Conservation (phyloP, 35 echinoderm and acorn worm species). For the Holothuria glaberrima region DNA sequence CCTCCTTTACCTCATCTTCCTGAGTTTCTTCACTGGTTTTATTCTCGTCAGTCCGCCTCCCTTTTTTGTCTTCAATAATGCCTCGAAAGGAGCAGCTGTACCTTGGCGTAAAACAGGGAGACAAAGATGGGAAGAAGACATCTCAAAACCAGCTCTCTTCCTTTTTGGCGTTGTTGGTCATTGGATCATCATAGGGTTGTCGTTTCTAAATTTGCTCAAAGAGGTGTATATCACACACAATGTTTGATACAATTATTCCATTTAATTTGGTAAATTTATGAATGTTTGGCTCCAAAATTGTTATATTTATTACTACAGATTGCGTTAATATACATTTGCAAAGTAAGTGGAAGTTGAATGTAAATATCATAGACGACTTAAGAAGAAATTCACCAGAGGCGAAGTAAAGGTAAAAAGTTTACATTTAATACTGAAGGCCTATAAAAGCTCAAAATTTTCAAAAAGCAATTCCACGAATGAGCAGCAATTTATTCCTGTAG, state of each 20-base stretch:
- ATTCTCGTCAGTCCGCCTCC: conserved; percentile 86
- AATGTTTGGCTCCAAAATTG: too few relatives aligned
- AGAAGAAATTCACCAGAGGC: too few relatives aligned
- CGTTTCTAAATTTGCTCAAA: conserved; percentile 78
- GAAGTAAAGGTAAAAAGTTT: too few relatives aligned
- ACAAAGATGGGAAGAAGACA: conserved; percentile 59
- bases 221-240: conserved; percentile 56
- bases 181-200: conserved; percentile 85
- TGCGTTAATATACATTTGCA: too few relatives aligned
- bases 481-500: too few relatives aligned
- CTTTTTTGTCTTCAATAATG: conserved; percentile 58
- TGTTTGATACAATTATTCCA: too few relatives aligned
- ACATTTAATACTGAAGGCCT: too few relatives aligned
- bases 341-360: background rate
- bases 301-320: too few relatives aligned
- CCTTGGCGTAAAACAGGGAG: conserved; percentile 67
- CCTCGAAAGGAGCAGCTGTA: background rate
- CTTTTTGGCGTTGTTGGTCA: conserved; percentile 85
- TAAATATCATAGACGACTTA: background rate
- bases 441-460: too few relatives aligned
- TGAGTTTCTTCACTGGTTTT: conserved; percentile 87
- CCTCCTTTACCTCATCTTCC: conserved; percentile 72
- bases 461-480: too few relatives aligned
- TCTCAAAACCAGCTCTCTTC: conserved; percentile 19
- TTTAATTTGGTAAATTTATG: too few relatives aligned